Base-by-base conservation (phyloP, 2,113 vertebrate species). In the Cercopithecus mona region DNA sequence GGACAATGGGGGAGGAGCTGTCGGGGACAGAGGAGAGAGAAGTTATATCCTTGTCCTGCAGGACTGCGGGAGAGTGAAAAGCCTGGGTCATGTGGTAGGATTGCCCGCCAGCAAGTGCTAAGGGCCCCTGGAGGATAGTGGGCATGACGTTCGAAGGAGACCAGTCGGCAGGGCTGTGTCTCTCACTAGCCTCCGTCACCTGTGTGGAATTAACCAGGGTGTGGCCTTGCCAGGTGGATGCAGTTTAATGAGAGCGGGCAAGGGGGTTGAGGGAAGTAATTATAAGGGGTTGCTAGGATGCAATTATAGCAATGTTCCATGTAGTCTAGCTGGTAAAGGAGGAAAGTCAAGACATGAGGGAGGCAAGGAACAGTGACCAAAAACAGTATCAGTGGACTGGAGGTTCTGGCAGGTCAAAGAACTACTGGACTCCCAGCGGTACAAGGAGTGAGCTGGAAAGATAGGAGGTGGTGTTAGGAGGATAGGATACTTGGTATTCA, bases 181-280 rank as follows among this genome's bases (percentile, higher is more conserved):
- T 70, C 35, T 64, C 81, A 78, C 64, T 20, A 38, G 38, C 83
- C 45, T 73, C 59, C 43, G 73, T 82, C 90, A 92, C 78, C 64
- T 76, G 88, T 38, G 25, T 64, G 91, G 88, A 59, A 92, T 87
- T 82, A 94, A 73, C 23, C 59, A 52, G 87, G 95, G 95, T 70
- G 94, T 96, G 96, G 95, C 59, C 79, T 87, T 52, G 79, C 83
- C 81, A 92, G 96, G 55, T 87, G 85, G 40, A 50, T n/a, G 59
- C 57, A 81, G 52, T 88, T 97, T 95, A 95, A 94, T 52, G 5
- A 75, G 57, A 75, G 30, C 4, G 18, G 78, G 40, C 61, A 83
- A 68, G 75, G 78, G 68, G 92, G 38, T 35, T 95, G 68, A 91
- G 73, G 73, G 73, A 32, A 32, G 27, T 32, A 64, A 64, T 64